phyloP scores from a whole-genome alignment of 30 jellyfish, hydroid and myxozoan species.

The Hydractinia echinata region DNA sequence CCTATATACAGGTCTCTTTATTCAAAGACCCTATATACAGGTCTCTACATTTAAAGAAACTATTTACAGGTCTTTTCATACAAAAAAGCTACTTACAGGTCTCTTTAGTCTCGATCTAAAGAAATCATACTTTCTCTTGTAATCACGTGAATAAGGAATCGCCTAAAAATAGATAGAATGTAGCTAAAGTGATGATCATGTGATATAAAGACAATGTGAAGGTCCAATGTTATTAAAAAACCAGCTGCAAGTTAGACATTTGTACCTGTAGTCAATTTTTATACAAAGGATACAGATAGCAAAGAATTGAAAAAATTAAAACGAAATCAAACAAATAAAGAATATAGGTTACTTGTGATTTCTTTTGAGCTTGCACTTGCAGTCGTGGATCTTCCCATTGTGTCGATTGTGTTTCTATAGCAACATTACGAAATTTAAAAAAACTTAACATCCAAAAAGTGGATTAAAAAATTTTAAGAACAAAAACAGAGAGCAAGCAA shows the following conservation, averaged over 20 bases:
- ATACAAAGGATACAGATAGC: no score
- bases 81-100: conserved; percentile 51
- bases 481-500: background rate
- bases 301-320: no score
- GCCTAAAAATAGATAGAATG: conserved; percentile 36
- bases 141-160: conserved; percentile 98
- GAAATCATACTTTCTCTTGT: conserved; percentile 93
- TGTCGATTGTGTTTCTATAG: conserved; percentile 91
- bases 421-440: background rate
- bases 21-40: no score
- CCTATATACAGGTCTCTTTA: no score
- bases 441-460: background rate
- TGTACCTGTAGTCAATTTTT: no score
- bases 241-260: background rate
- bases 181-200: no score
- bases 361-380: conserved; percentile 52
- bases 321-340: background rate
- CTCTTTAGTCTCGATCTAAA: conserved; percentile 90
- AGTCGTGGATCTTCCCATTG: conserved; percentile 99
- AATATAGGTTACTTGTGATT: conserved; percentile 55
- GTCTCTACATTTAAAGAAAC: no score
- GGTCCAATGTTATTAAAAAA: no score
- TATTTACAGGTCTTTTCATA: no score
- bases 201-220: no score
- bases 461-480: background rate